Base-by-base conservation (phyloP, 2,113 vertebrate genomes). In the Pangasianodon gigas region DNA sequence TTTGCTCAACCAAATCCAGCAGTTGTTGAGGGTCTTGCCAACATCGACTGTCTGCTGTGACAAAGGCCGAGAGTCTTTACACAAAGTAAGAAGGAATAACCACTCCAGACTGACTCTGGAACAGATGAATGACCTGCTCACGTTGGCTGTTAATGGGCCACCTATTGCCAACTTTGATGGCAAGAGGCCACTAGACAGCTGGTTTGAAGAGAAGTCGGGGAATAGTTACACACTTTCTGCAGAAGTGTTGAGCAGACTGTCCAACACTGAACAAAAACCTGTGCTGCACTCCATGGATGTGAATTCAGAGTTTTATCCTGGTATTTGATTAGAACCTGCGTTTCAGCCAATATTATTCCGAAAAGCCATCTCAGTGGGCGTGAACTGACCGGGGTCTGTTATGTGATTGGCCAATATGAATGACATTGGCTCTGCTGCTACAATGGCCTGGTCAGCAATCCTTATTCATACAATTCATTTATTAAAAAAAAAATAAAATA, bases 121-220 rank as follows among this genome's bases (percentile, higher is more conserved):
- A 89, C 98, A 98, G 92, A 97, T 98, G 93, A 99, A 97, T 3
- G 97, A 99, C 93, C 96, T 98, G 88, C 91, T 99, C 94, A 98
- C 95, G 0, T 95, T 98, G 79, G 97, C 97, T 0, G 96, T 99
- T 0, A 99, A 99, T 0, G 98, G 98, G 24, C 97, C 98, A 0
- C 96, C 97, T 80, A 97, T 99, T 4, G 93, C 95, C 41, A 97
- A 89, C 95, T 99, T 99, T 0, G 98, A 99, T 14, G 97, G 97
- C 91, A 99, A 99, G 94, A 93, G 98, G 87, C 97, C 98, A 0
- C 90, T 99, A 90, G 98, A 99, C 94, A 97, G 97, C 93, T 99
- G 98, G 98, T 99, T 99, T 0, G 98, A 99, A 93, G 98, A 99
- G 95, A 99, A 98, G 93, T 99, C 98, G 0, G 98, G 97, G 89